These are phyloP conservation scores for Clarias batrachus DNA, from an alignment of 2,113 vertebrate species.

Conservation along the genomic window DNA sequence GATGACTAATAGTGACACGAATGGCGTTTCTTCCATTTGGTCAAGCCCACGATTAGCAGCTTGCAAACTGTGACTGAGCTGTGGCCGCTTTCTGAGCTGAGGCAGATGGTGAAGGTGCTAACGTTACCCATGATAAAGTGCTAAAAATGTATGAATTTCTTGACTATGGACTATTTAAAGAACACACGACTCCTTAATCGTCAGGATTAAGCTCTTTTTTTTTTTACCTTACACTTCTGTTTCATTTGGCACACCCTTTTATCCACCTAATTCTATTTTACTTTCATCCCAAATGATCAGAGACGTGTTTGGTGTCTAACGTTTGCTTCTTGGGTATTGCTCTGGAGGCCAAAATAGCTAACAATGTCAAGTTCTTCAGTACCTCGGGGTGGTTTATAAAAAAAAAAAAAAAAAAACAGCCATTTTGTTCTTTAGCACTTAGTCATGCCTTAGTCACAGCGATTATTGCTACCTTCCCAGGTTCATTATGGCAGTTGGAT, in stretches of 20 bases:
- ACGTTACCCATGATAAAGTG: not conserved
- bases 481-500: no score
- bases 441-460: no score
- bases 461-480: no score
- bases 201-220: not conserved
- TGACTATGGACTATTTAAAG: not conserved
- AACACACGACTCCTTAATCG: not conserved
- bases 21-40: constrained; percentile 41
- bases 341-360: not conserved
- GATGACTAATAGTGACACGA: constrained; percentile 72
- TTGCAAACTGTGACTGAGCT: constrained; percentile 68
- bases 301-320: constrained; percentile 2
- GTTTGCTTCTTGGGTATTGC: not conserved
- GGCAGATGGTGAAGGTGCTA: constrained; percentile 19
- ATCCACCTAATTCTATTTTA: not conserved
- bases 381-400: not conserved
- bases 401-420: not conserved
- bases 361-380: not conserved
- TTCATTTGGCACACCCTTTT: not conserved
- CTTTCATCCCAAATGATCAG: not conserved
- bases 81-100: constrained; percentile 33
- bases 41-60: constrained; percentile 59
- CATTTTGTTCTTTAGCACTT: not conserved
- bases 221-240: not conserved
- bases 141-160: not conserved